Percentiles rank a stretch among this genome's conserved stretches.
phyloP scores from a whole-genome alignment of 2,888 invertebrate genomes.

The Macrosiphum euphorbiae region DNA sequence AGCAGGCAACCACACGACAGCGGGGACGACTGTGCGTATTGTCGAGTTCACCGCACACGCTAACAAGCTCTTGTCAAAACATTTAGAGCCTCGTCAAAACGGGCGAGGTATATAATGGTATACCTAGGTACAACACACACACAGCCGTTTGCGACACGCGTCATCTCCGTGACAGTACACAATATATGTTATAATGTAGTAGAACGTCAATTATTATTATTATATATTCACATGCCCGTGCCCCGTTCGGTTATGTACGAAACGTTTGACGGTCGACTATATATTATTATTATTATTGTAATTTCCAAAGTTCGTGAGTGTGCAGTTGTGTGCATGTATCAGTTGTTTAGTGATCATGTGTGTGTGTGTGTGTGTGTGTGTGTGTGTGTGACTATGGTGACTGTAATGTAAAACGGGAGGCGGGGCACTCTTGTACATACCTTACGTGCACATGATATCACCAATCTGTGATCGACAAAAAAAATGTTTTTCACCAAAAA shows the following conservation, averaged over 20 bases:
- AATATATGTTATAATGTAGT: not conserved
- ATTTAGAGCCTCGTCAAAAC: not conserved
- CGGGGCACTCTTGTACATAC: too few relatives aligned
- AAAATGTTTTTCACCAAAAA: too few relatives aligned
- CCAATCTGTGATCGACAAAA: too few relatives aligned
- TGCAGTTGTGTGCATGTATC: not conserved
- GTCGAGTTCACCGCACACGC: slow-evolving; percentile 28
- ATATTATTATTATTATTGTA: not conserved
- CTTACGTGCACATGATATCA: too few relatives aligned
- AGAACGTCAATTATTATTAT: slow-evolving; percentile 17
- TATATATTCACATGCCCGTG: not conserved
- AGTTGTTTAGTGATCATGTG: too few relatives aligned
- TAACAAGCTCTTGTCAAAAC: slow-evolving; percentile 20
- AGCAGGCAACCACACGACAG: not conserved
- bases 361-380: too few relatives aligned
- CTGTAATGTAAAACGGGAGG: too few relatives aligned
- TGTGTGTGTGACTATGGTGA: too few relatives aligned
- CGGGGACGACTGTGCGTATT: not conserved
- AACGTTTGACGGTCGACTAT: not conserved
- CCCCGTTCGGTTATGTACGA: not conserved
- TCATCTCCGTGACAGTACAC: not conserved
- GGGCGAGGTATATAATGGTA: not conserved
- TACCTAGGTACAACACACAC: not conserved
- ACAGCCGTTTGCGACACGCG: not conserved
- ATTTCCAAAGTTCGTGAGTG: not conserved